Evolutionary conservation across 1,140 invertebrate species (phyloP).

Genomic region (Drosophila watanabei): DNA sequence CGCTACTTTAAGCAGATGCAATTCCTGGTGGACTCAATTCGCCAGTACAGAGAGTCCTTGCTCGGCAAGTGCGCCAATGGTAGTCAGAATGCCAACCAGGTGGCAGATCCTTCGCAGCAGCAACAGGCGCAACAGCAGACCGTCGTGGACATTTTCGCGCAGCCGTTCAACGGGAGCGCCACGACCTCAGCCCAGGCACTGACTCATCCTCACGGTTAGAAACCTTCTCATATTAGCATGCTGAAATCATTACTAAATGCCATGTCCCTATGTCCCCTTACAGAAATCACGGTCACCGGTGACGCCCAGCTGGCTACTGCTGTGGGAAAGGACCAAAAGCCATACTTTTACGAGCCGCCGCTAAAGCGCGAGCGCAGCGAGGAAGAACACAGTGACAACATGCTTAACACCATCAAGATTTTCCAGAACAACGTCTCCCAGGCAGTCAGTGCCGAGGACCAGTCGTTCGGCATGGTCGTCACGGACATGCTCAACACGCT

Average conservation of each 20-base stretch:
- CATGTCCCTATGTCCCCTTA: slow-evolving; percentile 9
- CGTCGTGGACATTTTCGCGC: slow-evolving; percentile 79
- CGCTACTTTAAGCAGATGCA: slow-evolving; percentile 84
- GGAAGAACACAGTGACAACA: slow-evolving; percentile 82
- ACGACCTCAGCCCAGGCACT: slow-evolving; percentile 77
- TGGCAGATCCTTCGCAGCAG: slow-evolving; percentile 77
- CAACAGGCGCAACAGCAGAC: slow-evolving; percentile 78
- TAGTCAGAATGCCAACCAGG: slow-evolving; percentile 72
- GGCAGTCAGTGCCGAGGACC: slow-evolving; percentile 80
- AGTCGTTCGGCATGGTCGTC: slow-evolving; percentile 83
- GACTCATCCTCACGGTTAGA: slow-evolving; percentile 79
- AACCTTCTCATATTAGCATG: neutral
- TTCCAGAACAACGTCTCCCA: slow-evolving; percentile 83
- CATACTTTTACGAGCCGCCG: slow-evolving; percentile 82
- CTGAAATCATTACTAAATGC: neutral
- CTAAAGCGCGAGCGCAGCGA: slow-evolving; percentile 78
- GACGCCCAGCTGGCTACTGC: slow-evolving; percentile 76
- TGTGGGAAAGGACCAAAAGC: slow-evolving; percentile 80
- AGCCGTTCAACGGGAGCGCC: slow-evolving; percentile 78
- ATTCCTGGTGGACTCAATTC: slow-evolving; percentile 79
- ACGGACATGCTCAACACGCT: slow-evolving; percentile 84
- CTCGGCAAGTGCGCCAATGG: slow-evolving; percentile 77
- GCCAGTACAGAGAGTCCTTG: slow-evolving; percentile 80
- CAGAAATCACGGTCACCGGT: slow-evolving; percentile 81
- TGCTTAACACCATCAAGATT: slow-evolving; percentile 82